Conservation (phyloP, 35 echinoderm and acorn worm genomes). For the Amphiura filiformis region DNA sequence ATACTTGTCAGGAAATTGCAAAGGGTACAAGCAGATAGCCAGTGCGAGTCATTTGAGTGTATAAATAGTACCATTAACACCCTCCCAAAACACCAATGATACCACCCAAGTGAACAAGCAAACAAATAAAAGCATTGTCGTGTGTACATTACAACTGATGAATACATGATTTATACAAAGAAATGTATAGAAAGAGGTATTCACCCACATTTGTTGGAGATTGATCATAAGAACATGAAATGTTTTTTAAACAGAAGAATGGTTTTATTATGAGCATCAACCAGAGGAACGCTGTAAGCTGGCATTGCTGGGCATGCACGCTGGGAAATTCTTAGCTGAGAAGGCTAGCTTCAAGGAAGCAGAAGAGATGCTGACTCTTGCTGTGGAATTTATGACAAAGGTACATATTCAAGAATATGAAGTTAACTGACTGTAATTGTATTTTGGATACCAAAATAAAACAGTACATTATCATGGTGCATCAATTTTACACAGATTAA, state of each 20-base stretch:
- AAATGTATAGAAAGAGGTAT: background rate
- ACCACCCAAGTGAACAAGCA: too few relatives aligned
- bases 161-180: background rate
- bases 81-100: too few relatives aligned
- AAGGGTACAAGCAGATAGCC: too few relatives aligned
- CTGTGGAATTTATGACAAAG: conserved; percentile 58
- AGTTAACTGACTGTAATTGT: too few relatives aligned
- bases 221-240: background rate
- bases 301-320: conserved; percentile 72
- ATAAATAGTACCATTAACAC: too few relatives aligned
- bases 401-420: conserved; percentile 25
- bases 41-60: too few relatives aligned
- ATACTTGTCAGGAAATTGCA: too few relatives aligned
- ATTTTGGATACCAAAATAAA: too few relatives aligned
- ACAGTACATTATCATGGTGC: too few relatives aligned
- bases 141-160: background rate
- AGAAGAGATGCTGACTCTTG: conserved; percentile 56
- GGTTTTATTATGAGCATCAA: conserved; percentile 28
- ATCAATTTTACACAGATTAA: too few relatives aligned
- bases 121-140: background rate
- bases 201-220: background rate
- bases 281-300: conserved; percentile 39
- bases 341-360: conserved; percentile 49
- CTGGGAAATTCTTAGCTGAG: conserved; percentile 76
- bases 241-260: background rate